Percentiles rank a stretch among this genome's conserved stretches.
phyloP scores from a whole-genome alignment of 2,888 invertebrate genomes.

The Harpalus rufipes region DNA sequence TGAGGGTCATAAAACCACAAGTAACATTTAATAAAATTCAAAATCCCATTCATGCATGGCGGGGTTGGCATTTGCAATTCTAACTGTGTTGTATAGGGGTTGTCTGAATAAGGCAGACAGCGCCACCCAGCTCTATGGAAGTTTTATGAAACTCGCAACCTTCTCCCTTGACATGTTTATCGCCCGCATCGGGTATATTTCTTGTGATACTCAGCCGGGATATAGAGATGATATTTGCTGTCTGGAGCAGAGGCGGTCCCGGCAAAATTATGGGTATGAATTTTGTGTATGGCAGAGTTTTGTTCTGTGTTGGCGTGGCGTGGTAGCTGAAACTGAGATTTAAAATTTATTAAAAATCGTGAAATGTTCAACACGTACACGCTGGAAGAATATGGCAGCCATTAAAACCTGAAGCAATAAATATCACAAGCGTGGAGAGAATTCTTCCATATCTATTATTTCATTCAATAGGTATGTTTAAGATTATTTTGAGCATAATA shows the following conservation, averaged over 20 bases:
- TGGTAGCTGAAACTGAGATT: too few relatives aligned
- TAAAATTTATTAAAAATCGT: too few relatives aligned
- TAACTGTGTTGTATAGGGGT: neutral
- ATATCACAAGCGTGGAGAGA: too few relatives aligned
- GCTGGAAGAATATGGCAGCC: neutral
- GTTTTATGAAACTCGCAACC: neutral
- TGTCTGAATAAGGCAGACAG: neutral
- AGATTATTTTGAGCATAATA: too few relatives aligned
- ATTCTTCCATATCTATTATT: too few relatives aligned
- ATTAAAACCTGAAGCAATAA: too few relatives aligned
- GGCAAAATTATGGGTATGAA: neutral
- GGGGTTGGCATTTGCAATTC: neutral
- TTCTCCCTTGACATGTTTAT: conserved; percentile 11
- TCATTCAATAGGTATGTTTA: too few relatives aligned
- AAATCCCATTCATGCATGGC: neutral
- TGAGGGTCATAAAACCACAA: neutral
- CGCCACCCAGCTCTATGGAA: neutral
- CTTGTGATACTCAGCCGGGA: neutral
- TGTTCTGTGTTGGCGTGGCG: neutral
- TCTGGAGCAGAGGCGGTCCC: neutral
- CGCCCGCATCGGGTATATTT: conserved; percentile 19
- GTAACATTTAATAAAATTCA: conserved; percentile 1
- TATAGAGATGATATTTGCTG: neutral
- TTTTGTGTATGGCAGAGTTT: neutral
- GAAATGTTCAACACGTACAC: too few relatives aligned